Base-by-base conservation (phyloP, 2,797 vertebrate species). In the Halcyon chelicuti region DNA sequence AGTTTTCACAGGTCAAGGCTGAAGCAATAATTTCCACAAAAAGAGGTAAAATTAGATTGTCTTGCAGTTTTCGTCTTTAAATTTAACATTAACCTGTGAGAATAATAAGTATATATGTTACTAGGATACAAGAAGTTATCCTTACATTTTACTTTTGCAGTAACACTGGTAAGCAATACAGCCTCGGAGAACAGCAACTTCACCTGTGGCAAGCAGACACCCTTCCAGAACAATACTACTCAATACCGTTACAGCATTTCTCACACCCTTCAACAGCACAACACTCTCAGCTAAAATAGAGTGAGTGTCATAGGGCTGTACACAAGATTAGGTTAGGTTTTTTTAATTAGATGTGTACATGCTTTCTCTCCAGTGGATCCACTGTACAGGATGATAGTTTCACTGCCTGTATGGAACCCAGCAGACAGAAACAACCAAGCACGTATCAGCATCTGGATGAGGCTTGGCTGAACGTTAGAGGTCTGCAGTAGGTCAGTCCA, bases 341-440 rank as follows among this genome's bases (percentile, higher is more conserved):
- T 47, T 67, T 62, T 62, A 9, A 71, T 73, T 70, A 80, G 46
- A 80, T 77, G 52, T 16, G 15, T 86, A 88, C 79, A 85, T 72
- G 88, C 46, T 74, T 96, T 85, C 96, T 97, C 76, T 94, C 92
- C 52, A 44, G 60, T 93, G 86, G 72, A 95, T 96, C 82, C 93
- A 80, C 78, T 93, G 85, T 5, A 46, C 25, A 23, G 86, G 92
- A 57, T 49, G 54, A 46, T 82, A 62, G 81, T 96, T 97, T 93
- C 93, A 93, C 86, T 73, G 80, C 39, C 80, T 81, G 84, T 71
- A 58, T 88, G 85, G 92, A 95, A 97, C 95, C 84, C 94, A 96
- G 88, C 87, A 96, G 88, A 95, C 51, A 96, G 91, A 96, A 96
- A 96, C 57, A 89, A 83, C 94, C 87, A 71, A 63, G 87, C 79